Percentiles rank a stretch among this genome's conserved stretches.
Conservation (phyloP, 1,140 invertebrate species). For the Drosophila nikananu region DNA sequence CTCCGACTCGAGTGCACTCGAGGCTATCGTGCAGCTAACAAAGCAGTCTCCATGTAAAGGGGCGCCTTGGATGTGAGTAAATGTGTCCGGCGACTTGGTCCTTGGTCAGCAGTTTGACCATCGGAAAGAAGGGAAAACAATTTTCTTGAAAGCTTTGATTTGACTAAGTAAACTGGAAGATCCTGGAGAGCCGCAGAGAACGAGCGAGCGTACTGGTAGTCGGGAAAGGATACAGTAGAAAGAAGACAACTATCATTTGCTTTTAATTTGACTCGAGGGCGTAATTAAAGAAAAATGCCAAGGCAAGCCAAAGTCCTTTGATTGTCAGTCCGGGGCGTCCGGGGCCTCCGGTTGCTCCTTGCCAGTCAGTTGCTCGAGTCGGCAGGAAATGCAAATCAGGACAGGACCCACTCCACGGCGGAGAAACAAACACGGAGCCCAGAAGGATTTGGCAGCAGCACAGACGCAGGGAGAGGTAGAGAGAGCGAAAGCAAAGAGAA, state of each 20-base stretch:
- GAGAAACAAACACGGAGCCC: conserved; percentile 45
- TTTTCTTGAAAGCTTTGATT: conserved; percentile 81
- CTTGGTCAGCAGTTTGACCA: conserved; percentile 48
- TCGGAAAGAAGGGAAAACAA: conserved; percentile 64
- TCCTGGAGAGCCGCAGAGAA: conserved; percentile 47
- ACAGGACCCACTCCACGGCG: conserved; percentile 3
- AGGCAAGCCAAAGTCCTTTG: conserved; percentile 76
- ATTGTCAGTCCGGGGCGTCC: conserved; percentile 62
- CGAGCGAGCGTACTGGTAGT: background rate
- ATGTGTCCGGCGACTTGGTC: conserved; percentile 14
- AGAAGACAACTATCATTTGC: conserved; percentile 70
- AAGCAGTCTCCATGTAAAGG: conserved; percentile 38
- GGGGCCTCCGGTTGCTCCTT: conserved; percentile 14
- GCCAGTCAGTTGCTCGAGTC: conserved; percentile 13
- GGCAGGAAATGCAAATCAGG: conserved; percentile 68
- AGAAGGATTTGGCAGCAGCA: conserved; percentile 43
- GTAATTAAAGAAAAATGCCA: conserved; percentile 82
- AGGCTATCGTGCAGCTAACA: conserved; percentile 49
- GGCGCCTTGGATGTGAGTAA: conserved; percentile 12
- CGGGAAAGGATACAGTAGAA: conserved; percentile 28
- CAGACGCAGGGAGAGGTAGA: background rate
- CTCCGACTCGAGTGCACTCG: conserved; percentile 44
- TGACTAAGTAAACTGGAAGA: conserved; percentile 79
- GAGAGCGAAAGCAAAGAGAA: conserved; percentile 4
- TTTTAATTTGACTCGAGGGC: conserved; percentile 80